Evolutionary conservation across 1,140 invertebrate genomes (phyloP).

Genomic region (Drosophila littoralis): DNA sequence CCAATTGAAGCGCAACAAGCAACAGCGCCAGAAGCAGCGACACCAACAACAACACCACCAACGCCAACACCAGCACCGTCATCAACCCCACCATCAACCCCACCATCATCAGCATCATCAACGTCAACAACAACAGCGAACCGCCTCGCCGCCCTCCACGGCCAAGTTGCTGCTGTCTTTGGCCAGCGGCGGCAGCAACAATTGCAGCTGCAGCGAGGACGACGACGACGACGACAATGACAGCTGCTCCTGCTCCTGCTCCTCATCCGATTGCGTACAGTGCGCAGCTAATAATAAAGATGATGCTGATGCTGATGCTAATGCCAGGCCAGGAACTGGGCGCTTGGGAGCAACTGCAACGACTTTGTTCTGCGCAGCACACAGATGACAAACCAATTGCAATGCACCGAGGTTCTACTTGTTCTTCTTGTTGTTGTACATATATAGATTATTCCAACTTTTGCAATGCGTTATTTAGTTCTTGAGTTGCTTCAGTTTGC

Average conservation of each 20-base stretch:
- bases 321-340: conserved; percentile 7
- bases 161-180: conserved; percentile 69
- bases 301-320: conserved; percentile 15
- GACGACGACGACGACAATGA: conserved; percentile 22
- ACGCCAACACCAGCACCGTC: conserved; percentile 15
- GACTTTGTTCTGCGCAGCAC: conserved; percentile 33
- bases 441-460: conserved; percentile 4
- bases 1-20: conserved; percentile 68
- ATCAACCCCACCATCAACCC: conserved; percentile 5
- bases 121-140: conserved; percentile 10
- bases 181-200: conserved; percentile 44
- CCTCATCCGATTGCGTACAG: conserved; percentile 38
- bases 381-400: conserved; percentile 68
- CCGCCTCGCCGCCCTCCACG: conserved; percentile 57
- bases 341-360: conserved; percentile 21
- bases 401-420: conserved; percentile 76
- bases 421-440: conserved; percentile 71
- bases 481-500: too few relatives aligned
- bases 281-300: conserved; percentile 35
- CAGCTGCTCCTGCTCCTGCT: conserved; percentile 29
- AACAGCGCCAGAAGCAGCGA: conserved; percentile 61
- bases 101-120: conserved; percentile 26
- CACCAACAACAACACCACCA: conserved; percentile 28
- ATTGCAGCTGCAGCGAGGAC: conserved; percentile 56
- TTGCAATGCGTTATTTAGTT: conserved; percentile 18